A percentile compares a stretch with the other conserved stretches of the same genome.
These are phyloP conservation scores for Oreochromis tanganicae DNA, from an alignment of 2,113 vertebrate genomes.

Conservation along the genomic window DNA sequence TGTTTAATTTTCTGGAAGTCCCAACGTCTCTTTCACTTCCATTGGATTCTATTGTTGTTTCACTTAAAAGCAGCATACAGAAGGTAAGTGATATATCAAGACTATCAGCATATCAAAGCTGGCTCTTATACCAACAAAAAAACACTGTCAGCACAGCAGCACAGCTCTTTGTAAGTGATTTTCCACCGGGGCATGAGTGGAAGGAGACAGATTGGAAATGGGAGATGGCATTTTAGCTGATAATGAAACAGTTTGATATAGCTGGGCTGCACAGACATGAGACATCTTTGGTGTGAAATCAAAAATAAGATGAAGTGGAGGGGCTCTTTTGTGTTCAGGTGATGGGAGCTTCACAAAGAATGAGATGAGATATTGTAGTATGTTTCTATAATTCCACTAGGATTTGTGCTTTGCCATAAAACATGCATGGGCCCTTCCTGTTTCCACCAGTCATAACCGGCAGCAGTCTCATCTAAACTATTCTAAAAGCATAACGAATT, in stretches of 20 bases:
- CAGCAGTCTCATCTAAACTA: constrained; percentile 13
- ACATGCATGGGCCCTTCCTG: constrained; percentile 25
- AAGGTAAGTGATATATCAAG: constrained; percentile 37
- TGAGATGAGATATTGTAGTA: neutral
- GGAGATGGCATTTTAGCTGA: constrained; percentile 1
- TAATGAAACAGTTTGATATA: constrained; percentile 22
- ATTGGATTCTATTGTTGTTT: constrained; percentile 40
- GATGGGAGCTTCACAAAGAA: neutral
- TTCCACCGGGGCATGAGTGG: neutral
- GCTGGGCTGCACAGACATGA: neutral
- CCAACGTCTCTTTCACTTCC: neutral
- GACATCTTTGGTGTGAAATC: neutral
- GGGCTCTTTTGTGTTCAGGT: neutral
- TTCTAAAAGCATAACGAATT: constrained; percentile 39
- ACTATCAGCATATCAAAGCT: neutral
- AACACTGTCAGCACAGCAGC: neutral
- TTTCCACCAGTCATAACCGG: constrained; percentile 16
- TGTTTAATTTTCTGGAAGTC: neutral
- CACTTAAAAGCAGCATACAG: neutral
- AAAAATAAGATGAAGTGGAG: neutral
- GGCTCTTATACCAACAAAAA: neutral
- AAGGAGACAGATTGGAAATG: constrained; percentile 23
- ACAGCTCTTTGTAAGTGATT: neutral
- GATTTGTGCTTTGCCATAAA: constrained; percentile 39
- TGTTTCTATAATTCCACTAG: neutral